Evolutionary conservation across 2,888 invertebrate genomes (phyloP).

Genomic region (Eupeodes luniger): DNA sequence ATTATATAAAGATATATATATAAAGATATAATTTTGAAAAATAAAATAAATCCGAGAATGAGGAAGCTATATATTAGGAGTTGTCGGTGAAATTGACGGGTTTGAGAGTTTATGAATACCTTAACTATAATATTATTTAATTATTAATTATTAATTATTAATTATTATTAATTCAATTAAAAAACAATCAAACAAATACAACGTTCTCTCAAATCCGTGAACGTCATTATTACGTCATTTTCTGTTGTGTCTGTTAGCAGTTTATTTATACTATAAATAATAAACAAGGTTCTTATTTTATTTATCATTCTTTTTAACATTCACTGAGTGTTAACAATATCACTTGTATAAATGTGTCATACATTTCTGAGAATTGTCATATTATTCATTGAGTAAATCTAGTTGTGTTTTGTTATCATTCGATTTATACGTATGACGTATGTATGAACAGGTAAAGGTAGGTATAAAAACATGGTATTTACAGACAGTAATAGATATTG

Average conservation of each 20-base stretch:
- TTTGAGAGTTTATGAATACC: too few relatives aligned
- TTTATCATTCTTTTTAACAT: neutral
- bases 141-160: too few relatives aligned
- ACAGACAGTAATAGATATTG: neutral
- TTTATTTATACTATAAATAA: neutral
- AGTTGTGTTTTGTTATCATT: neutral
- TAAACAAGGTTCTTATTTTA: neutral
- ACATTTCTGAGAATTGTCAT: slow-evolving; percentile 7
- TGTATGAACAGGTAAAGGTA: neutral
- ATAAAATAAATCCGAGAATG: too few relatives aligned
- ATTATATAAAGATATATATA: too few relatives aligned
- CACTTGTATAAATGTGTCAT: slow-evolving; percentile 23
- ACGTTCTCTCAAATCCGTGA: neutral
- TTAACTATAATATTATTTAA: too few relatives aligned
- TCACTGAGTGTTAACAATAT: neutral
- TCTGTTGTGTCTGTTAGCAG: neutral
- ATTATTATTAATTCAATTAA: neutral
- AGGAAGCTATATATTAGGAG: too few relatives aligned
- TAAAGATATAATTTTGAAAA: too few relatives aligned
- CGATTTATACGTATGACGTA: slow-evolving; percentile 16
- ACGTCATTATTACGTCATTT: slow-evolving; percentile 26
- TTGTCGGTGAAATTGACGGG: too few relatives aligned
- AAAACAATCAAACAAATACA: neutral
- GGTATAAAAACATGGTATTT: too few relatives aligned
- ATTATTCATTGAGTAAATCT: slow-evolving; percentile 15